Evolutionary conservation across 2,113 vertebrate species (phyloP), one percentile per base, ranked within the genome.

Genomic region (Colinus virginianus): DNA sequence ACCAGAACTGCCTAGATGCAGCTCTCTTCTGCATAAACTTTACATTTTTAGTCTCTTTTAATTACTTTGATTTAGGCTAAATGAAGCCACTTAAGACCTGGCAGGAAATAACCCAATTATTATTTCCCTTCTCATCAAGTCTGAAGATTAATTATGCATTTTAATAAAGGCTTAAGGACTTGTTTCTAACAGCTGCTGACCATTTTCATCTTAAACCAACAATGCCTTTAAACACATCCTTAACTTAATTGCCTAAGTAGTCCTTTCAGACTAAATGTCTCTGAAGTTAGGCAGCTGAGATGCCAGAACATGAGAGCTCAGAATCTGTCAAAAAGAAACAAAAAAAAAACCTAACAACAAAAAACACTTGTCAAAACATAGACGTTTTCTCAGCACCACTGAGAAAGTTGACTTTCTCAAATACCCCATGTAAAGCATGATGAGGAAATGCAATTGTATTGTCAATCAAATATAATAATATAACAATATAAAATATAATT

Each of bases 61-160:
- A 95, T 95, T 96, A 96, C 93, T 94, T 93, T 91, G 82, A 81
- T 93, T 96, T 94, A 93, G 93, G 90, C 26, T 90, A 94, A 96
- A 94, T 69, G 67, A 96, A 95, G 90, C 78, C 87, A 87, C 94
- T 94, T 90, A 96, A 76, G 87, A 81, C 72, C 76, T 83, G 72
- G 61, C 79, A 94, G 90, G 93, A 94, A 93, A 94, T 90, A 90
- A 95, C 76, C 79, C 71, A 93, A 95, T 95, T 94, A 96, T 88
- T 96, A 94, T 91, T 91, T 94, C 78, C 62, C 79, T 81, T 90
- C 81, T 94, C 81, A 69, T 95, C 82, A 93, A 95, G 72, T 72
- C 69, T 91, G 48, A 83, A 80, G 72, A 93, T 91, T 94, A 96
- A 96, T 95, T 96, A 96, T 74, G 88, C 79, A 83, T 91, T 89